phyloP scores from a whole-genome alignment of 2,888 invertebrate species.

The Ennomos fuscantarius region DNA sequence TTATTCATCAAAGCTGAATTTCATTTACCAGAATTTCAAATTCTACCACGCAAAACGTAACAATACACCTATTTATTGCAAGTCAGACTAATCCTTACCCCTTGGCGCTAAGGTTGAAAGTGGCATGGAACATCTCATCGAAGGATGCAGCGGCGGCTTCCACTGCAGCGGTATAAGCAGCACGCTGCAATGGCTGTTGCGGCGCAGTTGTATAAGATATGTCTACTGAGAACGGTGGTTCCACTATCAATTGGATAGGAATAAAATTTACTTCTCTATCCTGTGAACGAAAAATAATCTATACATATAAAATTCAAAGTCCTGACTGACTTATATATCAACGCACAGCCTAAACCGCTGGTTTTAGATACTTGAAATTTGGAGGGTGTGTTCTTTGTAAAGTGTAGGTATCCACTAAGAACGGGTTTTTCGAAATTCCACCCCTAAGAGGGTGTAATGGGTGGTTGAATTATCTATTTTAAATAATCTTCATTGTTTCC shows the following conservation, averaged over 20 bases:
- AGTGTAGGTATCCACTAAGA: too few species aligned
- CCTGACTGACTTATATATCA: too few species aligned
- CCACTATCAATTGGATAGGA: conserved; percentile 90
- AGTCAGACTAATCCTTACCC: conserved; percentile 77
- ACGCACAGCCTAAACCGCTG: too few species aligned
- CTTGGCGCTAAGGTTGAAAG: conserved; percentile 90
- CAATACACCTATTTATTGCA: not conserved
- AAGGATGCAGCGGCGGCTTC: conserved; percentile 76
- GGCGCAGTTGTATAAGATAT: conserved; percentile 75
- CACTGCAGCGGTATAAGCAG: conserved; percentile 88
- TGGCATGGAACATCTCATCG: conserved; percentile 91
- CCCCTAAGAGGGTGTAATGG: too few species aligned
- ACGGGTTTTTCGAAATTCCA: too few species aligned
- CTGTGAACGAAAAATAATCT: conserved; percentile 45
- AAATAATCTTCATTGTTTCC: too few species aligned
- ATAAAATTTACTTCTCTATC: conserved; percentile 88
- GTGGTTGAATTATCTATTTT: too few species aligned
- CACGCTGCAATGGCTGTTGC: conserved; percentile 81
- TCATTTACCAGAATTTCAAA: too few species aligned
- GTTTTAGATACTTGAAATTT: too few species aligned
- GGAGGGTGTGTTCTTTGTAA: too few species aligned
- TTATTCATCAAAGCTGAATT: too few species aligned
- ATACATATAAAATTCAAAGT: not conserved
- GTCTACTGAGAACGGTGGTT: conserved; percentile 93
- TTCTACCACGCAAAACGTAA: not conserved